A percentile compares a stretch with the other conserved stretches of the same genome.
Conservation (phyloP, 2,888 invertebrate genomes). For the Scelioninae gen. 1 region DNA sequence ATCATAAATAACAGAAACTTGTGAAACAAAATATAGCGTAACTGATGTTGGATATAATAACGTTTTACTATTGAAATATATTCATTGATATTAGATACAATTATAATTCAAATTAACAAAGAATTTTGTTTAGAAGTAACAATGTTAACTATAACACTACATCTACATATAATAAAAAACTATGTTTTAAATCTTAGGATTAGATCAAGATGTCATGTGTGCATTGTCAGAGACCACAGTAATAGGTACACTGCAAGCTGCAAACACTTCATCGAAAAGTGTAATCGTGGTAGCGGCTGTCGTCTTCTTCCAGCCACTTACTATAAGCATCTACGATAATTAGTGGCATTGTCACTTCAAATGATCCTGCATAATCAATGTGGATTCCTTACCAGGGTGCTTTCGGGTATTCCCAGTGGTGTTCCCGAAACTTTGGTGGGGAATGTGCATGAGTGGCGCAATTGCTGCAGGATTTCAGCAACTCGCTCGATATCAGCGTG, state of each 20-base stretch:
- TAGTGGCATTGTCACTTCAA: background rate
- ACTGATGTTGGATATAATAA: too few species aligned
- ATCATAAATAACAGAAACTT: too few species aligned
- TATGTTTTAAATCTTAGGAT: background rate
- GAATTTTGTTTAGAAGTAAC: too few species aligned
- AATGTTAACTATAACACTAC: too few species aligned
- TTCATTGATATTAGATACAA: too few species aligned
- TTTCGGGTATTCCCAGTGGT: too few species aligned
- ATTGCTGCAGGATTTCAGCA: background rate
- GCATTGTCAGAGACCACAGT: background rate
- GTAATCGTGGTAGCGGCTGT: background rate
- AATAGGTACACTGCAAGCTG: background rate
- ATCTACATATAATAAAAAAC: too few species aligned
- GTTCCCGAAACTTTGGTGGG: slow-evolving; percentile 5
- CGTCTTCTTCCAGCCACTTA: slow-evolving; percentile 70
- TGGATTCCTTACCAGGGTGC: background rate
- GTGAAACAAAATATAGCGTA: too few species aligned
- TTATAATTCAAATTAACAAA: too few species aligned
- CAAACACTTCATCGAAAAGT: background rate
- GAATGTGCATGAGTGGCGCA: slow-evolving; percentile 34
- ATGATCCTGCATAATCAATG: background rate
- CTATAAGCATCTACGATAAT: background rate
- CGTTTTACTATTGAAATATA: too few species aligned
- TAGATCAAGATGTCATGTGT: background rate
- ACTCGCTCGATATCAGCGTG: slow-evolving; percentile 37